Base-by-base conservation (phyloP, 2,113 vertebrate genomes). In the Nothoprocta perdicaria region DNA sequence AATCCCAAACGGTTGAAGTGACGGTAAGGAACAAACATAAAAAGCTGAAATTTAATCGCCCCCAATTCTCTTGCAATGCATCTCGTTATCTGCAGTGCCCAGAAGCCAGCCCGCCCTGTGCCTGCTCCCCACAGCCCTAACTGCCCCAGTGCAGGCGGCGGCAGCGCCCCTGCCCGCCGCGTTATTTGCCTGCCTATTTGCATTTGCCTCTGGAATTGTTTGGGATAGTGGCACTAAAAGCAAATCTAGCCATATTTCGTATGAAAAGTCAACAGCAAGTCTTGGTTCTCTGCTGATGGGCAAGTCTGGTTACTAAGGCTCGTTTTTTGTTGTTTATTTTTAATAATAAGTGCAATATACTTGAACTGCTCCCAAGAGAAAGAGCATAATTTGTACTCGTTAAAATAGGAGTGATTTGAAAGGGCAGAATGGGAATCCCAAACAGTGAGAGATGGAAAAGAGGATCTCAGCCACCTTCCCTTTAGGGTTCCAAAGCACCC, bases 101-200 rank as follows among this genome's bases (percentile, higher is more conserved):
- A 95, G 94, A 94, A 24, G n/a, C 41, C 89, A 93, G 88, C 93
- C 93, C 90, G 23, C 94, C 94, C 95, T 74, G 73, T 81, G 65
- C 92, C 89, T 0, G 1, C 89, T 93, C 67, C 71, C 77, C 43
- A 7, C 1, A 11, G 83, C 92, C 12, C 26, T 81, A 94, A 92
- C 91, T 76, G 91, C 27, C 69, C 95, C 73, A 8, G 0, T 48
- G 71, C 27, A 84, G 79, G 53, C 9, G 17, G 26, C 90, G 73
- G 81, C 88, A 80, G 76, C 80, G 92, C 63, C 68, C 89, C 2
- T 29, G 93, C 89, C 89, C 94, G 91, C 84, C 84, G 12, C 40
- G 31, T 91, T 14, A 93, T 97, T 97, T 97, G 96, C 96, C 95
- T 97, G 22, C 0, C 6, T 10, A 84, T 97, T 97, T 97, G 96